Evolutionary conservation across 2,888 invertebrate genomes (phyloP).

Genomic region (Parthenolecanium corni): DNA sequence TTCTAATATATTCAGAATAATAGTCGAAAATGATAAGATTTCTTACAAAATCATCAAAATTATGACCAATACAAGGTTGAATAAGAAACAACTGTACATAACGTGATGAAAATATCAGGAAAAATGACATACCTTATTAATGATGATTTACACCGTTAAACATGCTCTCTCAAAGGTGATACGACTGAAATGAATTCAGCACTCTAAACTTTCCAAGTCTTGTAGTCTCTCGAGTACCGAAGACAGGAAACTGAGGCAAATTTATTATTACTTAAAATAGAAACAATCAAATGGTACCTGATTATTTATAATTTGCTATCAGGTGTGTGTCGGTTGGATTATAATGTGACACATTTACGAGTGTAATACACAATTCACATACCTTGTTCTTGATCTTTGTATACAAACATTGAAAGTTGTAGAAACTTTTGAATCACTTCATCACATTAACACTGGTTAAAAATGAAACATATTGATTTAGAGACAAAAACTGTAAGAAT

Average conservation of each 20-base stretch:
- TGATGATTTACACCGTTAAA: too few species aligned
- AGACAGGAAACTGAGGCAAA: not conserved
- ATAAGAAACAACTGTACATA: too few species aligned
- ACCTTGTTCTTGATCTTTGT: conserved; percentile 28
- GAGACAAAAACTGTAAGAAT: conserved; percentile 13
- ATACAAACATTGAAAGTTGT: conserved; percentile 22
- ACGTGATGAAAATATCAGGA: not conserved
- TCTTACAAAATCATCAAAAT: too few species aligned
- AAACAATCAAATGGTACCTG: not conserved
- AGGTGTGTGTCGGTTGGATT: not conserved
- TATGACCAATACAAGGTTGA: too few species aligned
- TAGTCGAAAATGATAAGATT: too few species aligned
- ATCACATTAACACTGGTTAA: conserved; percentile 19
- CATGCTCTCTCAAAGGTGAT: too few species aligned
- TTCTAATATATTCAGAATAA: too few species aligned
- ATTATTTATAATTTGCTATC: not conserved
- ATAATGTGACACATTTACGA: conserved; percentile 18
- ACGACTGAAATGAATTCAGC: too few species aligned
- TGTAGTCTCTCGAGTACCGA: too few species aligned
- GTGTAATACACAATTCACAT: not conserved
- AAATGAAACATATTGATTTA: conserved; percentile 24
- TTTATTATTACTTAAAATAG: not conserved
- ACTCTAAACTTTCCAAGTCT: too few species aligned
- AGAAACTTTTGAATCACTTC: conserved; percentile 15
- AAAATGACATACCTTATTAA: too few species aligned